Base-by-base conservation (phyloP, 2,113 vertebrate species). In the Probosciger aterrimus region DNA sequence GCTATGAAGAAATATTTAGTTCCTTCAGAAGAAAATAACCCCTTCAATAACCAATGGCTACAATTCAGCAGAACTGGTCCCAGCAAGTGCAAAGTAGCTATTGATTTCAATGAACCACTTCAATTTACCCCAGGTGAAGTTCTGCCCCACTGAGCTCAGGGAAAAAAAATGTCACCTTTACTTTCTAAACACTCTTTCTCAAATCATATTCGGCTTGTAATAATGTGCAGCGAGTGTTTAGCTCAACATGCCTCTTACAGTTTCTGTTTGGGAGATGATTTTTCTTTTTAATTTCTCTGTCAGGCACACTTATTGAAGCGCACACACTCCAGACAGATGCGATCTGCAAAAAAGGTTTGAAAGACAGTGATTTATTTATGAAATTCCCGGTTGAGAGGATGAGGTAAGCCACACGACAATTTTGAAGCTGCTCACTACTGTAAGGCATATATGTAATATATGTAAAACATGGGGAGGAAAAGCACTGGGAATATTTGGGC, bases 261-360 rank as follows among this genome's bases (percentile, higher is more conserved):
- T 96, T 97, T 84, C 90, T 86, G 86, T 96, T 94, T 93, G 82
- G 86, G 82, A 94, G 95, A 95, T 95, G 95, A 96, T 97, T 97
- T 96, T 96, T 97, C 96, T 97, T 96, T 97, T 96, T 97, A 97
- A 97, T 96, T 97, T 96, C 96, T 96, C 92, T 96, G 96, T 96
- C 95, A 97, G 92, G 94, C 95, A 94, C 93, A 97, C 92, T 96
- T 97, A 96, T 84, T 97, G 95, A 95, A 97, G 96, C 90, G 73
- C 95, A 92, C 86, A 94, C 3, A 0, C 73, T 95, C 84, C 50
- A 96, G 95, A 97, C 95, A 96, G 93, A 93, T 86, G 93, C 82
- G 96, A 93, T 94, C 93, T 94, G 92, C 92, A 96, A 94, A 94
- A 93, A 82, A 74, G 80, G 35, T 78, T 95, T 96, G 96, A 97